phyloP scores from a whole-genome alignment of 2,888 invertebrate genomes.

The Lasioglossum leucozonium region DNA sequence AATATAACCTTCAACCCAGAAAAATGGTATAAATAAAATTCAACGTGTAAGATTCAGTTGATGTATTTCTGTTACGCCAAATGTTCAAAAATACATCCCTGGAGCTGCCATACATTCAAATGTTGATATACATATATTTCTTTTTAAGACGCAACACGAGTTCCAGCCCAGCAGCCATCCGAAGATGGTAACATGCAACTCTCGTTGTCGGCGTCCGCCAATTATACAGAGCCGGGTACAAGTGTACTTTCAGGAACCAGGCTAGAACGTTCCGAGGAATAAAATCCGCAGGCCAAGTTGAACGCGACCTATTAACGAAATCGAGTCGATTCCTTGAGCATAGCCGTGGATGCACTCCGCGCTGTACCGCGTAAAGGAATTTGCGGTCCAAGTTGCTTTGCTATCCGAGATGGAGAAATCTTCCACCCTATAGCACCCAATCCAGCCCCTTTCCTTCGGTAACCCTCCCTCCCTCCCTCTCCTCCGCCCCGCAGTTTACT shows the following conservation, averaged over 20 bases:
- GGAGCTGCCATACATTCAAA: no score
- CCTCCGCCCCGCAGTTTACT: constrained; percentile 67
- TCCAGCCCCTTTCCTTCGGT: constrained; percentile 57
- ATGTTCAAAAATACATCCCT: no score
- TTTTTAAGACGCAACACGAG: background rate
- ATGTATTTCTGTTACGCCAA: no score
- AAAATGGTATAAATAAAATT: no score
- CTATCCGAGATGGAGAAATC: constrained; percentile 70
- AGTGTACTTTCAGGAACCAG: constrained; percentile 17
- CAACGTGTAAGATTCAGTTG: no score
- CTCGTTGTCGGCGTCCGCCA: background rate
- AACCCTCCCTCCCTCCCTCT: constrained; percentile 28
- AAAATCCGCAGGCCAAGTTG: constrained; percentile 61
- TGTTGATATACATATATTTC: background rate
- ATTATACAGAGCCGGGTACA: background rate
- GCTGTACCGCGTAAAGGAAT: constrained; percentile 75
- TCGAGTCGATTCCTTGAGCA: constrained; percentile 68
- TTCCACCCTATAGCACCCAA: constrained; percentile 64
- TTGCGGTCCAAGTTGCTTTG: constrained; percentile 78
- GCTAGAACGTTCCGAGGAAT: constrained; percentile 32
- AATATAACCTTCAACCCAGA: no score
- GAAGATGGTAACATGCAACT: background rate
- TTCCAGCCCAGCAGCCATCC: background rate
- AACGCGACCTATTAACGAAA: constrained; percentile 73
- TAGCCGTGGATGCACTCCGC: constrained; percentile 65